Percentiles rank a stretch among this genome's conserved stretches.
These are phyloP conservation scores for Musca vetustissima DNA, from an alignment of 1,140 invertebrate species.

Conservation along the genomic window DNA sequence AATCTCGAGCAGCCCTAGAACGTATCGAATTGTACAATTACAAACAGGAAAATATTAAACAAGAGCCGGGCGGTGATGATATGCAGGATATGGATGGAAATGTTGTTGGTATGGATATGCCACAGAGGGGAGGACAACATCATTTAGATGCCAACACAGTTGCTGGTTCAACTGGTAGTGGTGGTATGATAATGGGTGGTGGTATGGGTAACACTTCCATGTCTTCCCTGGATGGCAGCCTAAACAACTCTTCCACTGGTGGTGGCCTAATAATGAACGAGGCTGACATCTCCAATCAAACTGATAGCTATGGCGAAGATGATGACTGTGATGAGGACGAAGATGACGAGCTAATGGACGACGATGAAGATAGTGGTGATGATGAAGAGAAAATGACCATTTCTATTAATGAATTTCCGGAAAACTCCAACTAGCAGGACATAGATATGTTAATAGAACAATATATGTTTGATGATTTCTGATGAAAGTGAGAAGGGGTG, in stretches of 20 bases:
- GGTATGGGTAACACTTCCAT: not conserved
- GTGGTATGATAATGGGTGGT: not conserved
- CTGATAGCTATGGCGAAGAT: conserved; percentile 15
- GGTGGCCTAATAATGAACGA: conserved; percentile 4
- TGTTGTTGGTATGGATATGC: not conserved
- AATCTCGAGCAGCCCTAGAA: conserved; percentile 59
- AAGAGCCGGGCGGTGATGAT: not conserved
- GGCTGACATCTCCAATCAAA: not conserved
- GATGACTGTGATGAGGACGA: conserved; percentile 63
- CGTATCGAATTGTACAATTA: conserved; percentile 56
- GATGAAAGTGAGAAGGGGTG: not conserved
- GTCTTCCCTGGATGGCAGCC: not conserved
- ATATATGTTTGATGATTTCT: conserved; percentile 39
- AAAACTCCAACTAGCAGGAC: conserved; percentile 53
- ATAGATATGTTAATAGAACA: conserved; percentile 54
- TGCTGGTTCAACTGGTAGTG: conserved; percentile 48
- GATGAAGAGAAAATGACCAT: conserved; percentile 74
- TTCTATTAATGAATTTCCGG: conserved; percentile 58
- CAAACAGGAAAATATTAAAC: conserved; percentile 36
- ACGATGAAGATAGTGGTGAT: conserved; percentile 63
- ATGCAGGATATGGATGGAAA: not conserved
- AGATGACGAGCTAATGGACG: conserved; percentile 58
- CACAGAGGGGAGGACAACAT: not conserved
- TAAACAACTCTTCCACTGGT: conserved; percentile 3
- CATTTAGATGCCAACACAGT: conserved; percentile 37